phyloP scores from a whole-genome alignment of 2,888 invertebrate genomes.

The Acleris literana region DNA sequence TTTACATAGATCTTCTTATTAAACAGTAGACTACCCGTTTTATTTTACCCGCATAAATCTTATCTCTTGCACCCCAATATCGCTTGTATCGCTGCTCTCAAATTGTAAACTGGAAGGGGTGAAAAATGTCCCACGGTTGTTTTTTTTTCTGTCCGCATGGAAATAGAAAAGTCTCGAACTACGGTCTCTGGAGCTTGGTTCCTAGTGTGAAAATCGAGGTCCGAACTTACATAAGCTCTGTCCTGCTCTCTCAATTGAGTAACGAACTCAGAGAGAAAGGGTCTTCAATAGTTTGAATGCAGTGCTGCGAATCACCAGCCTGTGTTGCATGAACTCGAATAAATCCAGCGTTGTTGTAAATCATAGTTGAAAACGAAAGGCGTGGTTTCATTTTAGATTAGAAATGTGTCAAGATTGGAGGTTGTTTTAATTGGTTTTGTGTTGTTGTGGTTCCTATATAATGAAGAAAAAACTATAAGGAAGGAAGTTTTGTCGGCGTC shows the following conservation, averaged over 20 bases:
- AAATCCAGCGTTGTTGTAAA: constrained; percentile 20
- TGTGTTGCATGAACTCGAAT: constrained; percentile 26
- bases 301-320: not conserved
- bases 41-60: constrained; percentile 1
- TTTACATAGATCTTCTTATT: too few relatives aligned
- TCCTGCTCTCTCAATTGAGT: too few relatives aligned
- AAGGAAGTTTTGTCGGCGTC: too few relatives aligned
- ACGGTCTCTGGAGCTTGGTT: not conserved
- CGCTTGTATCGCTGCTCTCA: constrained; percentile 49
- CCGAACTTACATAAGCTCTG: too few relatives aligned
- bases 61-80: constrained; percentile 38
- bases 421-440: not conserved
- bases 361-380: constrained; percentile 19
- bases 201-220: too few relatives aligned
- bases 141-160: constrained; percentile 49
- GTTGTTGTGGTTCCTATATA: not conserved
- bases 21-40: not conserved
- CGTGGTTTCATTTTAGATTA: constrained; percentile 11
- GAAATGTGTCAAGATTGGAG: constrained; percentile 1
- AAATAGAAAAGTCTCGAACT: constrained; percentile 44
- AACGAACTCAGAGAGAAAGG: too few relatives aligned
- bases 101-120: constrained; percentile 56
- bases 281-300: too few relatives aligned
- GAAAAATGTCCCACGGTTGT: constrained; percentile 60
- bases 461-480: too few relatives aligned